These are phyloP conservation scores for Melipona quadrifasciata DNA, from an alignment of 1,140 invertebrate genomes.

Conservation along the genomic window DNA sequence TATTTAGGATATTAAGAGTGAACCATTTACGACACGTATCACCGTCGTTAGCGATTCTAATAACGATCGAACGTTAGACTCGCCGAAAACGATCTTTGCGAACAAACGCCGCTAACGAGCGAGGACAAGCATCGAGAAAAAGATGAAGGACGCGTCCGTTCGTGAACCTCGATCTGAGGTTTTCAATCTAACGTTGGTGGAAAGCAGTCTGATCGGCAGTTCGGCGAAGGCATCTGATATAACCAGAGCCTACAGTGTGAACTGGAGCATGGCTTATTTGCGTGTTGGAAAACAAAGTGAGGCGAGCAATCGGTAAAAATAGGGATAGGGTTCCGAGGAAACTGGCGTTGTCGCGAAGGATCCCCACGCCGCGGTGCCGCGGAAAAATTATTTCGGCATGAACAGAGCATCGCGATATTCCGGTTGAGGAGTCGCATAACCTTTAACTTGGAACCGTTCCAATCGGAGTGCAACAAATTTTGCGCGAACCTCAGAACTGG, in stretches of 20 bases:
- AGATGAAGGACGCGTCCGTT: background rate
- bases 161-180: background rate
- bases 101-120: background rate
- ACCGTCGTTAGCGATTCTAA: background rate
- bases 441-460: slow-evolving; percentile 57
- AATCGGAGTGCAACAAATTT: slow-evolving; percentile 60
- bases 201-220: background rate
- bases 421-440: slow-evolving; percentile 54
- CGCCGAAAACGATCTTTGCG: background rate
- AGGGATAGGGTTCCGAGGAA: background rate
- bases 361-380: slow-evolving; percentile 2
- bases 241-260: background rate
- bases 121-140: background rate
- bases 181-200: background rate
- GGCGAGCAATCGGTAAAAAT: background rate
- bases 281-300: background rate
- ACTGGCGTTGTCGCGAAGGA: background rate
- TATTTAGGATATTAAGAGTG: background rate
- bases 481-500: slow-evolving; percentile 43
- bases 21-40: background rate
- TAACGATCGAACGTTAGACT: too few species aligned
- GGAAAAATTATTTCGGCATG: slow-evolving; percentile 60
- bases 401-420: slow-evolving; percentile 57
- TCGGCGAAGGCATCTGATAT: background rate
- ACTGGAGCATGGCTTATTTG: background rate